phyloP scores from a whole-genome alignment of 2,797 vertebrate species.

The Myotis daubentonii region DNA sequence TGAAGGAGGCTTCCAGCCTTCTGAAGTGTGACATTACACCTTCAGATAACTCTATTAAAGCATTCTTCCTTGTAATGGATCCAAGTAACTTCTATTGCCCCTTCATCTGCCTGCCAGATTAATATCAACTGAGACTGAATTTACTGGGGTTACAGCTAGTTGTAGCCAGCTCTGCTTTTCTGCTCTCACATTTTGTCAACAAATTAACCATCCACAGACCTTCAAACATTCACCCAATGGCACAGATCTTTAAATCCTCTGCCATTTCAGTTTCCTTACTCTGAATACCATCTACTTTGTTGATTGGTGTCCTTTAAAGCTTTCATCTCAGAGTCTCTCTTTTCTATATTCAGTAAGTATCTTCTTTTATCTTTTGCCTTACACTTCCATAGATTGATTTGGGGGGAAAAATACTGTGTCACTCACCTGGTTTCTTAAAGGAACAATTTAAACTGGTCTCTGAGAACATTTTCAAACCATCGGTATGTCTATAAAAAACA shows the following conservation, averaged over 20 bases:
- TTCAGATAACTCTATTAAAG: background rate
- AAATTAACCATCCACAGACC: background rate
- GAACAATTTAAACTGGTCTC: background rate
- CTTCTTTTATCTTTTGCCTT: background rate
- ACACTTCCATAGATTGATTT: background rate
- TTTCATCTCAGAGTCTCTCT: background rate
- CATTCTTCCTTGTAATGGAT: background rate
- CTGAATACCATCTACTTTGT: background rate
- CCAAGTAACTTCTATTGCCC: background rate
- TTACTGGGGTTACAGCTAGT: background rate
- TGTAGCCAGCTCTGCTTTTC: background rate
- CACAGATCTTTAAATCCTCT: background rate
- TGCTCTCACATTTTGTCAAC: background rate
- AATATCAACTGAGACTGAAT: background rate
- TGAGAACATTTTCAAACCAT: background rate
- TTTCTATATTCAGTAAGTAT: background rate
- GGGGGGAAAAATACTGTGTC: background rate
- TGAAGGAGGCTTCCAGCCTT: background rate
- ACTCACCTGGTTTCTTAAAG: background rate
- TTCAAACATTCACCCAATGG: background rate
- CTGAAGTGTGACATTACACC: background rate
- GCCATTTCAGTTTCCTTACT: background rate
- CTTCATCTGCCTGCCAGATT: background rate
- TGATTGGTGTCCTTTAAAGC: background rate
- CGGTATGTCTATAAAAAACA: background rate